Evolutionary conservation across 2,888 invertebrate species (phyloP).

Genomic region (Cylloceria caligata): DNA sequence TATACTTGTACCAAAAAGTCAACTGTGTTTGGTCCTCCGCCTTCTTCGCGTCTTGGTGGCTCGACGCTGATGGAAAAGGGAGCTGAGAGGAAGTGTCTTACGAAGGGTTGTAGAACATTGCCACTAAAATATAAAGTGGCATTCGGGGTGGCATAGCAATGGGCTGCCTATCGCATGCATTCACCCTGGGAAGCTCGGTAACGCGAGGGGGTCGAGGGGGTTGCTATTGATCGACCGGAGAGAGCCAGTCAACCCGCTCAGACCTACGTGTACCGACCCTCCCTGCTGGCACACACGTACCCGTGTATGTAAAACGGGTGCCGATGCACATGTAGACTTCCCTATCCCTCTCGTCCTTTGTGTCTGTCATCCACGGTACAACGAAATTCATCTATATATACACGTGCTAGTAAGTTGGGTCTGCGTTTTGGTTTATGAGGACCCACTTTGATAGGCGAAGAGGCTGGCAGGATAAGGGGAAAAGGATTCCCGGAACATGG

Average conservation of each 20-base stretch:
- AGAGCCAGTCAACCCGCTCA: slow-evolving; percentile 82
- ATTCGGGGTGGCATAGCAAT: slow-evolving; percentile 82
- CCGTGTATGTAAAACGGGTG: slow-evolving; percentile 56
- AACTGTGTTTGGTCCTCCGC: slow-evolving; percentile 3
- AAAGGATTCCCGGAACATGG: slow-evolving; percentile 27
- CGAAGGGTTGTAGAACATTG: slow-evolving; percentile 83
- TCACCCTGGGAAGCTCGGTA: slow-evolving; percentile 78
- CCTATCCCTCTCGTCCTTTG: slow-evolving; percentile 18
- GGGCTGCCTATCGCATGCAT: slow-evolving; percentile 82
- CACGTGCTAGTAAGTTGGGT: slow-evolving; percentile 8
- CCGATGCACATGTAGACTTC: slow-evolving; percentile 48
- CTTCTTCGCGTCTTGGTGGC: slow-evolving; percentile 15
- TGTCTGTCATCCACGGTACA: slow-evolving; percentile 47
- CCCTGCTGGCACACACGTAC: slow-evolving; percentile 65
- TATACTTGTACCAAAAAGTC: slow-evolving; percentile 18
- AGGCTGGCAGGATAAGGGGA: slow-evolving; percentile 2
- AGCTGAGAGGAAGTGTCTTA: slow-evolving; percentile 74
- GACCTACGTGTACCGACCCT: slow-evolving; percentile 74
- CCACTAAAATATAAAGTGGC: slow-evolving; percentile 84
- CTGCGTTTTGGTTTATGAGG: slow-evolving; percentile 50
- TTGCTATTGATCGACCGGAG: slow-evolving; percentile 83
- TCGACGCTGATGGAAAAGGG: slow-evolving; percentile 27
- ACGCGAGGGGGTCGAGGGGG: slow-evolving; percentile 63
- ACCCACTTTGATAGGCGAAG: slow-evolving; percentile 31
- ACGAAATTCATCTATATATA: slow-evolving; percentile 60